Evolutionary conservation across 2,113 vertebrate genomes (phyloP).

Genomic region (Steatornis caripensis): DNA sequence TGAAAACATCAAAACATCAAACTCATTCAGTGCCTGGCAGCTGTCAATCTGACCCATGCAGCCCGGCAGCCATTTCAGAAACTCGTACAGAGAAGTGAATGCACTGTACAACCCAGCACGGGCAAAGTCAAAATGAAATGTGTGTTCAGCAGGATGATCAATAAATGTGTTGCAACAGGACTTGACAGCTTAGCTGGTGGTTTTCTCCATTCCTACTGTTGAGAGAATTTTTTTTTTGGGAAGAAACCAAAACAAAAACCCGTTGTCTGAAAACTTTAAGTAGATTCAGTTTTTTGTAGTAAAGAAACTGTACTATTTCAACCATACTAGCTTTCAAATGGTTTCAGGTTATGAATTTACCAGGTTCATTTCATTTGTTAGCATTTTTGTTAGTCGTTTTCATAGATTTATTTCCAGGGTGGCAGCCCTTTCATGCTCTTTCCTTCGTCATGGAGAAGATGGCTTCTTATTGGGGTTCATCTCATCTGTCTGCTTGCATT

Average conservation of each 20-base stretch:
- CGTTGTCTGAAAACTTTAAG: neutral
- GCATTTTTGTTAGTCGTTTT: neutral
- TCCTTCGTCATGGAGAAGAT: neutral
- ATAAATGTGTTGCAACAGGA: neutral
- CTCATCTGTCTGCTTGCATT: neutral
- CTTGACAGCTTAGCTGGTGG: neutral
- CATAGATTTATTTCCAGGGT: neutral
- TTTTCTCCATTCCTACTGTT: neutral
- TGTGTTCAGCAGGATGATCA: neutral
- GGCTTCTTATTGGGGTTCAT: neutral
- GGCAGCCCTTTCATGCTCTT: neutral
- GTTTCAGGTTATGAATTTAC: neutral
- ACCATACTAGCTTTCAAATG: neutral
- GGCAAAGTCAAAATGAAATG: neutral
- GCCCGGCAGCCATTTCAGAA: neutral
- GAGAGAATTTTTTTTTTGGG: neutral
- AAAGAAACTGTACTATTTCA: neutral
- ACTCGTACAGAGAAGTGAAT: neutral
- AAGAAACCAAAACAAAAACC: neutral
- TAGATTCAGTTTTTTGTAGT: neutral
- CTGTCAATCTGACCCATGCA: rapidly evolving
- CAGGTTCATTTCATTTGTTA: neutral
- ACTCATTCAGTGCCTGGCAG: rapidly evolving
- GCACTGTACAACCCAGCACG: neutral
- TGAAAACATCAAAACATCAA: neutral